Conservation (phyloP, 2,888 invertebrate species). For the Thera britannica region DNA sequence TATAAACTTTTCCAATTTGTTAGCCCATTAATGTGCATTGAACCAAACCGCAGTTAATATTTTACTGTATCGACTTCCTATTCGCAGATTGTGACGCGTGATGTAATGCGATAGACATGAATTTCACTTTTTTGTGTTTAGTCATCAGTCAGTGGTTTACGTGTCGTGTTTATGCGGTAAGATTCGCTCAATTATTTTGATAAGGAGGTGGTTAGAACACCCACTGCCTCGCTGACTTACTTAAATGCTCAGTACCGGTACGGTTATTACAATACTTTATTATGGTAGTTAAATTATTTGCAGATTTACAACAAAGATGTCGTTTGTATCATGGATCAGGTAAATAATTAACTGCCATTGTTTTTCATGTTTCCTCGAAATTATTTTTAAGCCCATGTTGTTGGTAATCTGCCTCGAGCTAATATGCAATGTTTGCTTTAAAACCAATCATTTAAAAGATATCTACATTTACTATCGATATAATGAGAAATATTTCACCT, state of each 20-base stretch:
- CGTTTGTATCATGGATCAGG: slow-evolving; percentile 67
- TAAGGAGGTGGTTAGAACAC: slow-evolving; percentile 24
- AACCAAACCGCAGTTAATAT: slow-evolving; percentile 55
- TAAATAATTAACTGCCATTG: slow-evolving; percentile 42
- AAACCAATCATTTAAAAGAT: not conserved
- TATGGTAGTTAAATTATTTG: slow-evolving; percentile 38
- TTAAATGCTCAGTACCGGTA: slow-evolving; percentile 8
- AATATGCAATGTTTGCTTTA: not conserved
- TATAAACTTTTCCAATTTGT: slow-evolving; percentile 53
- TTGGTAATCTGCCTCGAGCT: not conserved
- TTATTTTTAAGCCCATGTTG: not conserved
- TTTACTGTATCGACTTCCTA: slow-evolving; percentile 56
- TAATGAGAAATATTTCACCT: slow-evolving; percentile 27
- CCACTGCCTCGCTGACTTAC: slow-evolving; percentile 32
- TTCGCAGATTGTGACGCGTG: slow-evolving; percentile 51
- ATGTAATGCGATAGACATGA: slow-evolving; percentile 66
- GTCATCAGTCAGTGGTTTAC: slow-evolving; percentile 56
- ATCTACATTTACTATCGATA: slow-evolving; percentile 1
- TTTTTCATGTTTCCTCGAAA: slow-evolving; percentile 7
- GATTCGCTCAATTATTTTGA: slow-evolving; percentile 39
- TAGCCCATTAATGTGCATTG: slow-evolving; percentile 57
- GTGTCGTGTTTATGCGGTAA: slow-evolving; percentile 63
- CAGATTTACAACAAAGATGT: slow-evolving; percentile 73
- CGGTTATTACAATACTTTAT: not conserved
- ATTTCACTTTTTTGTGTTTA: slow-evolving; percentile 65